Evolutionary conservation across 2,888 invertebrate species (phyloP), one percentile per base, ranked within the genome.

Genomic region (Eupeodes latifasciatus): DNA sequence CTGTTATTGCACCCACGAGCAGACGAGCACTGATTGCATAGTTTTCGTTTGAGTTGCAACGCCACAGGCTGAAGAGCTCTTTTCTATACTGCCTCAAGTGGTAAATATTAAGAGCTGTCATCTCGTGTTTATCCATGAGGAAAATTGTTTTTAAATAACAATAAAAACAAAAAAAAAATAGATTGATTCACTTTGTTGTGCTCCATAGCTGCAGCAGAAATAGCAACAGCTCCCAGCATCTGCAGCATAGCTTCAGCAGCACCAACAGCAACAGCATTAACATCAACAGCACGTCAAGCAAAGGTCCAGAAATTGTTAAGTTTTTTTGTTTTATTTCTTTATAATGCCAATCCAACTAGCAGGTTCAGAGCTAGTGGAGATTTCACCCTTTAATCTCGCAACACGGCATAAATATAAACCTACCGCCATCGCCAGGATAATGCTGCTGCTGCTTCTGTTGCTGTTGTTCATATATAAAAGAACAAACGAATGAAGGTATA

Each of bases 81-180:
- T 82, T 80, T 83, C 71, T 72, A 40, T 40, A 71, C 62, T 62
- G 80, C 74, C 69, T 64, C 62, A 59, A 71, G 85, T 85, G 88
- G 88, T 85, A 78, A 81, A 88, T 88, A 88, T 81, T 88, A 88
- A 88, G 77, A 72, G 88, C 88, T 85, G 88, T 88, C 88, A 88
- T 85, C 88, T 88, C 88, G 53, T 84, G 88, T 88, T 85, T 88
- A 88, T 88, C 85, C 88, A 81, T 16, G 85, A 81, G 88, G 88
- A 88, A 88, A 88, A 88, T 88, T 88, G 88, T 85, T 88, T 88
- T 88, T 88, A 85, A 82, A 86, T 27, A 84, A 88, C 81, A 84
- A 78, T 84, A 79, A 83, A 87, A 79, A 82, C 79, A 82, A 88
- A 79, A 82, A 82, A 82, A 88, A 85, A 88, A 84, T 85, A 85